Conservation (phyloP, 2,888 invertebrate species). For the Metallyticus violacea region DNA sequence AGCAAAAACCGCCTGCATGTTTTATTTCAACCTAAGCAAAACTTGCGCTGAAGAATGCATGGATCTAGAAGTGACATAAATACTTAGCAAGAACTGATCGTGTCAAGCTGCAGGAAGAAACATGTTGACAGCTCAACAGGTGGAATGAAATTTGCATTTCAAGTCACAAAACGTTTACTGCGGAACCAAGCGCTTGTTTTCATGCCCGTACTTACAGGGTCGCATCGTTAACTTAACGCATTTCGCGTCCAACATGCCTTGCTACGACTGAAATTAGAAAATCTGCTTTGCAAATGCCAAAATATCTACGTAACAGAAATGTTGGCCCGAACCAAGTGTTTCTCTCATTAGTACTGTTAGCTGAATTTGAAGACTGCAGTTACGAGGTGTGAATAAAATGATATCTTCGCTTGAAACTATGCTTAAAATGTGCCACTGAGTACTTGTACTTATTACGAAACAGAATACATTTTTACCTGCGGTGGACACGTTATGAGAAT, state of each 20-base stretch:
- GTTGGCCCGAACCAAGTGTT: too few relatives aligned
- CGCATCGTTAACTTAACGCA: too few relatives aligned
- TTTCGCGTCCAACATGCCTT: neutral
- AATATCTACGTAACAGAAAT: too few relatives aligned
- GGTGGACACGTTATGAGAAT: too few relatives aligned
- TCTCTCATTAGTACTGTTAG: too few relatives aligned
- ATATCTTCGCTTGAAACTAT: too few relatives aligned
- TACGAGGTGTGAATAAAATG: too few relatives aligned
- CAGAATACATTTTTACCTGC: too few relatives aligned
- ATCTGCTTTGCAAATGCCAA: neutral
- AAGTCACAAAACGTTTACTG: neutral
- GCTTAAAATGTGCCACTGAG: too few relatives aligned
- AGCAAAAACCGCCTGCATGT: neutral
- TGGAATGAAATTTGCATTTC: neutral
- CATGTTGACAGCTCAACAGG: neutral
- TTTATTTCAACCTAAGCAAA: too few relatives aligned
- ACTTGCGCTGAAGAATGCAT: neutral
- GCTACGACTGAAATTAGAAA: neutral
- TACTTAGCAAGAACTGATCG: neutral
- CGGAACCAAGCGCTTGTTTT: neutral
- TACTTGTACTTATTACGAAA: too few relatives aligned
- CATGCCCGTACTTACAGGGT: neutral
- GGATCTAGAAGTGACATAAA: neutral
- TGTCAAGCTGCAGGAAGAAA: neutral
- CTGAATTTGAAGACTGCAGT: too few relatives aligned